Evolutionary conservation across 2,888 invertebrate species (phyloP).

Genomic region (Pseudanteris insignis): DNA sequence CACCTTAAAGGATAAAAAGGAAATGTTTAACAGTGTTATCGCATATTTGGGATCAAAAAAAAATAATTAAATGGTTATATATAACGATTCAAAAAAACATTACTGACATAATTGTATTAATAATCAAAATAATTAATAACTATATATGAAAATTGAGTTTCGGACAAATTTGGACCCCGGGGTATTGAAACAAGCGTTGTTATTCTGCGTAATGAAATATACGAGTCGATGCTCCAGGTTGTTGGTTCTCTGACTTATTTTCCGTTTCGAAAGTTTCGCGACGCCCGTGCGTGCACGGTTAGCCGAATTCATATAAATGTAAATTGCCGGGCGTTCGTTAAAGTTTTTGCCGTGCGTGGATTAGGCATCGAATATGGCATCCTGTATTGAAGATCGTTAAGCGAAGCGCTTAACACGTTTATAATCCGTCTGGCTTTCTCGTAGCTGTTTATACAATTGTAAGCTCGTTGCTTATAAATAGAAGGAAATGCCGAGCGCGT

Average conservation of each 20-base stretch:
- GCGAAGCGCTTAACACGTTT: constrained; percentile 29
- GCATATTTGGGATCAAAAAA: no score
- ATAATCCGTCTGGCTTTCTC: constrained; percentile 32
- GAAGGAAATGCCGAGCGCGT: constrained; percentile 23
- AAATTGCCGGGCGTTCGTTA: constrained; percentile 12
- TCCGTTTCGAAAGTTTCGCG: background rate
- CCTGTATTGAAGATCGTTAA: constrained; percentile 24
- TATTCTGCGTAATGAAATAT: background rate
- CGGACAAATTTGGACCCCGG: no score
- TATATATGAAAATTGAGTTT: background rate
- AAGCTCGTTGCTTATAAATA: constrained; percentile 39
- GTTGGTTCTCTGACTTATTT: constrained; percentile 4
- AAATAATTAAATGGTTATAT: no score
- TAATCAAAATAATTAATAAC: no score
- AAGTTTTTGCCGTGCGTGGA: background rate
- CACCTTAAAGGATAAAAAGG: no score
- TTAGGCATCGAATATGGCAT: constrained; percentile 3
- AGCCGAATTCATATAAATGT: constrained; percentile 23
- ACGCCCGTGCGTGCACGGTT: constrained; percentile 1
- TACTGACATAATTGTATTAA: no score
- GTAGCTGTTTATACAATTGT: constrained; percentile 26
- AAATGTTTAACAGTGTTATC: no score
- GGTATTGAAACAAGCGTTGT: background rate
- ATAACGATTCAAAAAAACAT: no score
- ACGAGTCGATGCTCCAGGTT: background rate